Base-by-base conservation (phyloP, 2,888 invertebrate genomes). In the Subacronicta megacephala region DNA sequence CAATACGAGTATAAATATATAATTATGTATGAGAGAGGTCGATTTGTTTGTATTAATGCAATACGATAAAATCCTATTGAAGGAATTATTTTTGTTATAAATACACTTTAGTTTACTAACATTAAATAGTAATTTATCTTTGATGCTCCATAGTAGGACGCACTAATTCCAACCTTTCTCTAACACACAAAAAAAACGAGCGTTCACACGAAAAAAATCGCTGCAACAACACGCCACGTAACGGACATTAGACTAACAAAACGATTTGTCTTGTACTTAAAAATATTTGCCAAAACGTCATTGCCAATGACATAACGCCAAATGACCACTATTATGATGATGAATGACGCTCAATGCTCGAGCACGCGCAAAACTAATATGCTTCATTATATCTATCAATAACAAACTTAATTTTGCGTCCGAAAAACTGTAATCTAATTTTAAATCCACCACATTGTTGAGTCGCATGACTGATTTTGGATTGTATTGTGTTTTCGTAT, bases 251-350 rank as follows among this genome's bases (percentile, higher is more conserved):
- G 54, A 38, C 53, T 9, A n/a, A 54, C 64, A 41, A 60, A 62
- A 38, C 72, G 51, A 76, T 76, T 77, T 68, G 43, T 75, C 66
- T 62, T 70, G 26, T 53, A 64, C 66, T 59, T 63, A 68, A 66
- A 75, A 71, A 76, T 72, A 72, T 78, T 76, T 68, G 61, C 63
- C 62, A 62, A 67, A 77, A 68, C 69, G 57, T 59, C 72, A 69
- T 42, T 23, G 16, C 63, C 71, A 75, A 67, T 75, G 75, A 75
- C 66, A 71, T 77, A 77, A 75, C 62, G 10, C 56, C 57, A 69
- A 73, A 77, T 75, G 67, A 54, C 62, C 47, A 49, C 23, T 62
- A 69, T 77, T 70, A 73, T 3, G 55, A 64, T 75, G 77, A 77
- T 77, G 41, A 59, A 77, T 77, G 74, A 75, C 49, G 20, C 47